Conservation (phyloP, 2,113 vertebrate species). For the Calyptomena viridis region DNA sequence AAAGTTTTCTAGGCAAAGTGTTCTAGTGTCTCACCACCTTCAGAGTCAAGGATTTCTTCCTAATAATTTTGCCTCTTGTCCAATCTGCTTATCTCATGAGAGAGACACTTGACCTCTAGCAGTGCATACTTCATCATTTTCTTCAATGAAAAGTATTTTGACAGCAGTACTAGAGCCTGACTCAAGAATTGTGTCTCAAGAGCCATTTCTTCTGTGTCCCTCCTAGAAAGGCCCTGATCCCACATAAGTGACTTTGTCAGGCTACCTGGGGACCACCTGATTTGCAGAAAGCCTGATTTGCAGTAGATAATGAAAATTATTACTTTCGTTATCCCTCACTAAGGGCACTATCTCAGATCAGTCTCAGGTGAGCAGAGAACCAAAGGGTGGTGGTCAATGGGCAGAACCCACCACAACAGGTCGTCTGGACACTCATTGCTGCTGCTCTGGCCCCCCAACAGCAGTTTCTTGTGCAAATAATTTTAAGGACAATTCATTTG, state of each 20-base stretch:
- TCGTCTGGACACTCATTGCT: not conserved
- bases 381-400: not conserved
- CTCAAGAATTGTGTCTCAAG: not conserved
- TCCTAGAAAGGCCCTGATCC: not conserved
- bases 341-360: not conserved
- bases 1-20: not conserved
- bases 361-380: not conserved
- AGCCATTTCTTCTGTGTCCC: not conserved
- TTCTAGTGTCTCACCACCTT: not conserved
- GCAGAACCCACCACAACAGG: not conserved
- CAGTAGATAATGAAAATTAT: not conserved
- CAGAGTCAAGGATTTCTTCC: not conserved
- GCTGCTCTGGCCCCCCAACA: not conserved
- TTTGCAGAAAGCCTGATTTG: not conserved
- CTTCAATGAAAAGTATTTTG: not conserved
- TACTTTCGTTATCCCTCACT: not conserved
- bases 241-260: not conserved
- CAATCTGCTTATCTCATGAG: not conserved
- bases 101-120: not conserved
- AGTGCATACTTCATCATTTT: not conserved
- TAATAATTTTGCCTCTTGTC: not conserved
- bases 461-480: not conserved
- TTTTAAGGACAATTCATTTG: not conserved
- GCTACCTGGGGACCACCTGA: not conserved
- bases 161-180: not conserved